Evolutionary conservation across 1,140 invertebrate species (phyloP).

Genomic region (Sesamia nonagrioides): DNA sequence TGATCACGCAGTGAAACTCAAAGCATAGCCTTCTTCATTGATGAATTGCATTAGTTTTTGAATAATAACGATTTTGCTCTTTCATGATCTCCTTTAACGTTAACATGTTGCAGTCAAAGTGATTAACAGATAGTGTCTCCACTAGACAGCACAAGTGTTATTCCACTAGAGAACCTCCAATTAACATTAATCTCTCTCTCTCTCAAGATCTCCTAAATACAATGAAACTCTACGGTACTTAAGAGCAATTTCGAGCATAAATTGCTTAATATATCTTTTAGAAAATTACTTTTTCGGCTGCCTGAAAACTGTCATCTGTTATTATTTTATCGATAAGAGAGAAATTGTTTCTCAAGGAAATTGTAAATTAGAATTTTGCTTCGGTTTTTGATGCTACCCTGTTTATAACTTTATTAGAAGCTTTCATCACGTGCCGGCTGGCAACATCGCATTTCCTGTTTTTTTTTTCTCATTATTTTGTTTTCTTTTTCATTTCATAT

Average conservation of each 20-base stretch:
- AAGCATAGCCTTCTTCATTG: too few species aligned
- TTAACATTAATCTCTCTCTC: background rate
- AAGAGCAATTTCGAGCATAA: constrained; percentile 20
- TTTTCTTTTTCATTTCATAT: too few species aligned
- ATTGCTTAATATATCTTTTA: constrained; percentile 31
- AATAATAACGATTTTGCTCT: too few species aligned
- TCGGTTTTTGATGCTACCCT: background rate
- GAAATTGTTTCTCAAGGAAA: background rate
- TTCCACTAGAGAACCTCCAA: too few species aligned
- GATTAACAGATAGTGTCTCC: background rate
- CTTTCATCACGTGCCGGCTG: too few species aligned
- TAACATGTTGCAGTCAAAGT: too few species aligned
- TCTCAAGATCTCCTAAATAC: background rate
- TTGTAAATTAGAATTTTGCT: background rate
- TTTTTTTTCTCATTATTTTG: too few species aligned
- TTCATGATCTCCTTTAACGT: too few species aligned
- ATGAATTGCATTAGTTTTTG: too few species aligned
- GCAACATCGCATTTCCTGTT: too few species aligned
- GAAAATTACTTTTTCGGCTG: constrained; percentile 17
- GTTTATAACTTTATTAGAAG: background rate
- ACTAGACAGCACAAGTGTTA: background rate
- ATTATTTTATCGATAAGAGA: constrained; percentile 27
- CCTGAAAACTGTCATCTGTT: constrained; percentile 19
- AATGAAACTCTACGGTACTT: background rate
- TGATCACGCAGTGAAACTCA: too few species aligned